Evolutionary conservation across 2,888 invertebrate genomes (phyloP), one percentile per base, ranked within the genome.

Genomic region (Agriopis leucophaearia): DNA sequence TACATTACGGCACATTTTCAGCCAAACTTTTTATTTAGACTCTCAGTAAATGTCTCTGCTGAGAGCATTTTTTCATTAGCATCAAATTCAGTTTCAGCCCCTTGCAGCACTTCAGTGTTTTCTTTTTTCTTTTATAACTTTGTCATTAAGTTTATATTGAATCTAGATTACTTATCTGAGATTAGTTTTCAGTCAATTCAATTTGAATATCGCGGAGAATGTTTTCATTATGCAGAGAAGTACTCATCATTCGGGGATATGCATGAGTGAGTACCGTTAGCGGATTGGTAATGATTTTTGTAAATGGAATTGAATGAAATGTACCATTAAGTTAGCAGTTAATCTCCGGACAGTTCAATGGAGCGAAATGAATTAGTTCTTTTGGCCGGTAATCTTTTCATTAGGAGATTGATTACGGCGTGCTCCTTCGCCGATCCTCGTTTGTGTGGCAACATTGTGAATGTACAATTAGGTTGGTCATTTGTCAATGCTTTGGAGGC

Each of bases 341-440:
- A 79, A 79, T 78, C 77, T 76, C 74, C 52, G 70, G 74, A 74
- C 72, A 69, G 75, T 73, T 74, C 75, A 79, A 78, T 76, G 71
- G 70, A 75, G 61, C 72, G 72, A 71, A 75, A 78, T 78, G 76
- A 80, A 80, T 80, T 78, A 79, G 75, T 79, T 79, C 78, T 79
- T 79, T 80, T 75, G 70, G 72, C 75, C 27, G 58, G 51, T 70
- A 66, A 74, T 78, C 79, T 80, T 84, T 85, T 83, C 81, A 81
- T 78, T 78, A 79, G 66, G 71, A 80, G 83, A 84, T 83, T 86
- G 82, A 86, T 85, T 69, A 70, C 63, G 73, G 18, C 64, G 74
- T 77, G 79, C 78, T 74, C 76, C 74, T 76, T 77, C 68, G 71
- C 73, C 75, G 75, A 76, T 79, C 74, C 77, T 42, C 67, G 79